Evolutionary conservation across 2,113 vertebrate species (phyloP).

Genomic region (Ageneiosus marmoratus): DNA sequence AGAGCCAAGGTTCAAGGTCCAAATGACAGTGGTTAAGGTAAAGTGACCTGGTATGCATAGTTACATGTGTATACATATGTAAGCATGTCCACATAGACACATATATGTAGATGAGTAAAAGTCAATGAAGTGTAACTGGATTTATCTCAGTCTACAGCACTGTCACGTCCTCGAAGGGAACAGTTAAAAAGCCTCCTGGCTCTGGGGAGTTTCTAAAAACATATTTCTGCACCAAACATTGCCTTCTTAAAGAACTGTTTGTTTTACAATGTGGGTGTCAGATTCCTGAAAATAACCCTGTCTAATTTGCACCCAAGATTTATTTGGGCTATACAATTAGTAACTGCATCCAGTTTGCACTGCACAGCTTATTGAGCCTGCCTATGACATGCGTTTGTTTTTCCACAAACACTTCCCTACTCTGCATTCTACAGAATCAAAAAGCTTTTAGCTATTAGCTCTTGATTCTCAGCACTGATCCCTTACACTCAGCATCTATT

Average conservation of each 20-base stretch:
- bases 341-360: not conserved
- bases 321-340: not conserved
- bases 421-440: constrained; percentile 2
- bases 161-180: too few species aligned
- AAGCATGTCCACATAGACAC: too few species aligned
- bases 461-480: constrained; percentile 16
- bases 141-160: too few species aligned
- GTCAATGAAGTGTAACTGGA: too few species aligned
- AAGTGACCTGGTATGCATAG: too few species aligned
- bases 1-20: too few species aligned
- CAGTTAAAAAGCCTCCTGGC: too few species aligned
- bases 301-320: not conserved
- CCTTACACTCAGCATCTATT: constrained; percentile 20
- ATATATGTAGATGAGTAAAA: too few species aligned
- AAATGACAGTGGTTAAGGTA: too few species aligned
- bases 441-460: constrained; percentile 35
- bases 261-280: not conserved
- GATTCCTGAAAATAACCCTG: not conserved
- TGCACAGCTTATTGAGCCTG: not conserved
- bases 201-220: too few species aligned
- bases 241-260: not conserved
- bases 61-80: too few species aligned
- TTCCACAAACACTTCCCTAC: not conserved
- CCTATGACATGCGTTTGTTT: not conserved
- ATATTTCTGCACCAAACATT: not conserved